Evolutionary conservation across 2,888 invertebrate genomes (phyloP), one percentile per base, ranked within the genome.

Genomic region (Orthosia gothica): DNA sequence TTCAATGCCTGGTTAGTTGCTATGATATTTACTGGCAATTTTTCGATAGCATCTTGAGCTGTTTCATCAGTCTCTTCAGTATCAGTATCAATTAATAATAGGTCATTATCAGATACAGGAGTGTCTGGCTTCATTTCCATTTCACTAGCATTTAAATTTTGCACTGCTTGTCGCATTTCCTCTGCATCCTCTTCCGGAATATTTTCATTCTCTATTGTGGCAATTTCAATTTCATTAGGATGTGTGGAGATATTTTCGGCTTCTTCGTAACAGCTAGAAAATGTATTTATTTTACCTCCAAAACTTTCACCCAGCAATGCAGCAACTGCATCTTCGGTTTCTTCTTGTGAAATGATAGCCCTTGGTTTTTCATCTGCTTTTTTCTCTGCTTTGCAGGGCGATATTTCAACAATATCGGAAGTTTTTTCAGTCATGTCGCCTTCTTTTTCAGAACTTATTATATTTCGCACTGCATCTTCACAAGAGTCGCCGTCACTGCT

Each of bases 271-370:
- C 97, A 97, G 88, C 96, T 97, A 57, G 95, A 95, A 92, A 97
- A 98, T 16, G 95, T 91, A 72, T 96, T 96, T 66, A 92, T 93
- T 89, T 96, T 97, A 20, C 97, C 98, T 2, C 98, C 98, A 90
- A 99, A 98, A 85, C 98, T 98, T 93, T 99, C 99, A 45, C 98
- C 98, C 70, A 99, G 94, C 47, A 99, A 94, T 1, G 99, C 99
- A 13, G 99, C 99, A 0, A 99, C 99, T 0, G 99, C 99, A 92
- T 99, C 99, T 93, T 98, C 99, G 0, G 99, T 99, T 94, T 99
- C 99, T 95, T 99, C 99, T 93, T 99, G 99, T 0, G 99, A 99
- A 88, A 99, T 99, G 0, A 98, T 97, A 15, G 98, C 98, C 64
- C 98, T 97, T 0, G 98, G 98, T 90, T 98, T 98, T 89, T 98